phyloP scores from a whole-genome alignment of 2,797 vertebrate genomes.

The Dryobates pubescens region DNA sequence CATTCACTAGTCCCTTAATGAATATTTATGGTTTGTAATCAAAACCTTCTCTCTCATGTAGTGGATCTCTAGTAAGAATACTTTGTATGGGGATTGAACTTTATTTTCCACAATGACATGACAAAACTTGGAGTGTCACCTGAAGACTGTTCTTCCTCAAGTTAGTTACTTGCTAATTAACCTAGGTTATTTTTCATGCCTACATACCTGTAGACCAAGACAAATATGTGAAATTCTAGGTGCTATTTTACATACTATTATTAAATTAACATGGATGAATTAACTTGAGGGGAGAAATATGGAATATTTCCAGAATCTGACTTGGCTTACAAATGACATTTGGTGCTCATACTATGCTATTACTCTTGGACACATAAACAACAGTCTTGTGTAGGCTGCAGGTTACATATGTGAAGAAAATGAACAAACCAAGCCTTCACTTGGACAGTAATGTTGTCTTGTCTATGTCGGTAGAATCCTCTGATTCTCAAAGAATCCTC shows the following conservation, averaged over 20 bases:
- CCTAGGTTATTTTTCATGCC: constrained; percentile 20
- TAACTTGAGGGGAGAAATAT: neutral
- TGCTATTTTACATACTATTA: neutral
- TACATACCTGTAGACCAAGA: neutral
- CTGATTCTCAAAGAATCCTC: fast-evolving
- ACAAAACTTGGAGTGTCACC: neutral
- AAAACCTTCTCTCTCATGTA: neutral
- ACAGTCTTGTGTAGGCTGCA: neutral
- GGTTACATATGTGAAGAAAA: neutral
- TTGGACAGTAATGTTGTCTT: neutral
- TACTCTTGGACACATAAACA: neutral
- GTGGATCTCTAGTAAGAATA: neutral
- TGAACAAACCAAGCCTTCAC: neutral
- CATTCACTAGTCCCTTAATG: neutral
- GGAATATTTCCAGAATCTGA: neutral
- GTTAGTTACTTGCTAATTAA: constrained; percentile 37
- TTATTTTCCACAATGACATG: constrained; percentile 21
- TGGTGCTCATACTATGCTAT: neutral
- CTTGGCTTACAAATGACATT: neutral
- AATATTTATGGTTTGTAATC: constrained; percentile 26
- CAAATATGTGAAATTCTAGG: neutral
- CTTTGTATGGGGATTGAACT: neutral
- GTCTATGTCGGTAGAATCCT: neutral
- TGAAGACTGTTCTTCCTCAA: neutral
- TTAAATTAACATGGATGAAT: neutral